Evolutionary conservation across 2,888 invertebrate species (phyloP), one percentile per base, ranked within the genome.

Genomic region (Pterobdella sp.): DNA sequence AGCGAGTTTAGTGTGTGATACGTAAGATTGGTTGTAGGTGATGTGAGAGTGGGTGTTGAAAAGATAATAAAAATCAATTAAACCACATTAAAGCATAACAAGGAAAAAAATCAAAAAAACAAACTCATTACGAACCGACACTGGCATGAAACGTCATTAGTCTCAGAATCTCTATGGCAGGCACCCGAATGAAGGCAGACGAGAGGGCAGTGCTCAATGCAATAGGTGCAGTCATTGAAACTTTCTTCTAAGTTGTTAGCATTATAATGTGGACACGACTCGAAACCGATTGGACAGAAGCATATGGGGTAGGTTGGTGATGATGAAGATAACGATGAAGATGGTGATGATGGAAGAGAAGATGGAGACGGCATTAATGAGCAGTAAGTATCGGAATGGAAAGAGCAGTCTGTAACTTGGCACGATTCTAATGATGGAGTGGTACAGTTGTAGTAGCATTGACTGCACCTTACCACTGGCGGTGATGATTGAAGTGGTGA

Each of bases 161-260:
- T 67, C 14, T 2, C 34, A 29, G 85, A 83, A 1, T 85, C 82
- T 68, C 87, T 79, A 77, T 85, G 84, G 80, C 90, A 89, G 14
- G 83, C 85, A 74, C 90, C 89, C 72, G 87, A 86, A 82, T 89
- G 81, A 42, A 79, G 75, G 74, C 85, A 85, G 72, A 32, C 65
- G 37, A 52, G 34, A n/a, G 18, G 26, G 67, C 74, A 74, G 34
- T 29, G 60, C n/a, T 56, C 60, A 26, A 56, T 22, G n/a, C 60
- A 56, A 26, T 26, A 67, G 67, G 37, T 37, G 1, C 37, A 37
- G 67, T 67, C 67, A 29, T 67, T 22, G 18, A 31, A 22, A 1
- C 34, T 31, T n/a, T 63, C 60, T 60, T 71, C n/a, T 1, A 26
- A 26, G 18, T 36, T 52, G 36, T 71, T 52, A n/a, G 60, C 35